phyloP scores from a whole-genome alignment of 2,113 vertebrate genomes.

The Rhagologus leucostigma region DNA sequence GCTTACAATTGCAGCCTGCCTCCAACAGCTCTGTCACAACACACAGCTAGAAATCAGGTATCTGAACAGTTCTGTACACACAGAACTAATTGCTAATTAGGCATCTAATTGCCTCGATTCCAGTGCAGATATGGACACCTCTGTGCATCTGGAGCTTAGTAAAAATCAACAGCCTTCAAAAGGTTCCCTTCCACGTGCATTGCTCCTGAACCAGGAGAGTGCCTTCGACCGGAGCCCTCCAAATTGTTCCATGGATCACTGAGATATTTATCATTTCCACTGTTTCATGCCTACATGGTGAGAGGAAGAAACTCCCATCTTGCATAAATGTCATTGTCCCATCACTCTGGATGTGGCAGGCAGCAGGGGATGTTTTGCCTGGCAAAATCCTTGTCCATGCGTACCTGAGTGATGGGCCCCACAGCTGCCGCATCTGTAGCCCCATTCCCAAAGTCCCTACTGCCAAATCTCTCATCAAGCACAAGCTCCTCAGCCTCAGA shows the following conservation, averaged over 20 bases:
- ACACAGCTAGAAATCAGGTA: not conserved
- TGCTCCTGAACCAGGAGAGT: not conserved
- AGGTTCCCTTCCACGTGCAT: fast-evolving
- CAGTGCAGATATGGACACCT: not conserved
- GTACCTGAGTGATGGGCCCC: not conserved
- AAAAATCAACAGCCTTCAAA: not conserved
- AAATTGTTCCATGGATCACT: not conserved
- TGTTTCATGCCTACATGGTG: not conserved
- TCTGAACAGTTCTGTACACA: not conserved
- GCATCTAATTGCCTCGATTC: not conserved
- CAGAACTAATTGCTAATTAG: not conserved
- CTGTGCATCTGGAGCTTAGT: not conserved
- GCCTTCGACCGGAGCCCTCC: not conserved
- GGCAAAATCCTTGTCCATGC: not conserved
- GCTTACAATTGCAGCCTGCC: not conserved
- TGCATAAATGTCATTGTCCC: not conserved
- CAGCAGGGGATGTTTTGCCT: not conserved
- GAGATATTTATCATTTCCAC: not conserved
- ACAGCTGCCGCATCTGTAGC: not conserved
- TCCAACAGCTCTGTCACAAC: not conserved
- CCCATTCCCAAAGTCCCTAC: not conserved
- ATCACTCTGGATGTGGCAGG: not conserved
- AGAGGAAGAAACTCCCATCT: not conserved
- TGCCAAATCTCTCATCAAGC: not conserved
- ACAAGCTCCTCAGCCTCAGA: not conserved